Conservation (phyloP, 2,888 invertebrate genomes). For the Acronicta psi region DNA sequence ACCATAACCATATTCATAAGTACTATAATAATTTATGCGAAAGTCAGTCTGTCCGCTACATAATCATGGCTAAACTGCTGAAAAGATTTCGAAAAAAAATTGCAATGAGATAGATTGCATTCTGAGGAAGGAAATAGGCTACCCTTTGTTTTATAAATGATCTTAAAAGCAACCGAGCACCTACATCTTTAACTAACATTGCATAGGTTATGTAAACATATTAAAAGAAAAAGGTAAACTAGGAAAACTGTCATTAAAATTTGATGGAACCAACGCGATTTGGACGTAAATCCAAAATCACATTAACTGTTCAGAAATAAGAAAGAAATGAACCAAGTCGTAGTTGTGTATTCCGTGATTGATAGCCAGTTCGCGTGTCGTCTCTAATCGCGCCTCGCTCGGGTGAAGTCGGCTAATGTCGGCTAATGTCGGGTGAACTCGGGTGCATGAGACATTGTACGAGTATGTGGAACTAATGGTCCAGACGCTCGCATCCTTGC, state of each 20-base stretch:
- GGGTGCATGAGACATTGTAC: constrained; percentile 51
- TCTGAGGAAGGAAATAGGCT: no score
- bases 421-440: constrained; percentile 17
- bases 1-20: background rate
- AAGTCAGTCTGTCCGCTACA: no score
- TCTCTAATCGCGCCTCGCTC: constrained; percentile 57
- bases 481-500: constrained; percentile 22
- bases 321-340: constrained; percentile 33
- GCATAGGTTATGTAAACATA: no score
- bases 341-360: constrained; percentile 62
- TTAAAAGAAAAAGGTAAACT: no score
- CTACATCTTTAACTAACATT: no score
- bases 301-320: constrained; percentile 40
- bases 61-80: no score
- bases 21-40: no score
- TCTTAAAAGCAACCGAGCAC: no score
- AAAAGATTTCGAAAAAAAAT: no score
- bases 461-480: constrained; percentile 56
- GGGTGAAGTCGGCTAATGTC: constrained; percentile 24
- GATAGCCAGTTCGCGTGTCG: constrained; percentile 66
- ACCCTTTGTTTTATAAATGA: no score
- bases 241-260: constrained; percentile 2
- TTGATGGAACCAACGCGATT: constrained; percentile 12
- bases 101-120: no score
- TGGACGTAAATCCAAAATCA: constrained; percentile 32